Base-by-base conservation (phyloP, 35 echinoderm and acorn worm genomes). In the Strongylocentrotus purpuratus region DNA sequence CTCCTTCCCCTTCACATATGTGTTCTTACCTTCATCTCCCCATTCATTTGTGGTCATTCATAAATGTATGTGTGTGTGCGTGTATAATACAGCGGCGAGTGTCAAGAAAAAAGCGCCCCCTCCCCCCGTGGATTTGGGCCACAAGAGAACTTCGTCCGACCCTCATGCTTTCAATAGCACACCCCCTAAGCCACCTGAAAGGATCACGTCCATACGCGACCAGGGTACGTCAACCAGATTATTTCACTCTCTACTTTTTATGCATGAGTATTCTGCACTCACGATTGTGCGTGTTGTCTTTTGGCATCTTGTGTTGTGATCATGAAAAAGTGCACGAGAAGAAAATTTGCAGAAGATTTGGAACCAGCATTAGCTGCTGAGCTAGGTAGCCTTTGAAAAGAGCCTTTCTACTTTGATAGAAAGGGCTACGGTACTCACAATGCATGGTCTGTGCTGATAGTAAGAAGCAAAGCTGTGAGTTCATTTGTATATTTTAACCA, bases 101-200 rank as follows among this genome's bases (percentile, higher is more conserved):
- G 70, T 94, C 45, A 96, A 96, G 95, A 96, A 96, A 88, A 96
- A 94, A 86, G 95, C 95, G 13, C 95, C 95, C 71, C 92, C 96
- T 59, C 97, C 96, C 33, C 91, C 95, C 18, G 45, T 88, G 87
- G 87, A 94, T 46, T 78, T 85, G 46, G 96, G 96, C 91, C 97
- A 97, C 92, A 97, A 99, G 88, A 93, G 97, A 86, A 97, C 95
- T 17, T 90, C 96, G 61, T 99, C 97, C 45, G 97, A 99, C 85
- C 96, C 97, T 48, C 86, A 95, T 48, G 78, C 94, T 65, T 91
- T 95, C 55, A 96, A 92, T 88, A 46, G 88, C 58, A 55, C 86
- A 28, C 96, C 96, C 96, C 97, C 97, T 35, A 94, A 94, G 32
- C 97, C 97, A 46, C 97, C 97, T 85, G 95, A 92, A 31, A 95